These are phyloP conservation scores for Pogonomyrmex californicus DNA, from an alignment of 1,140 invertebrate species.

Conservation along the genomic window DNA sequence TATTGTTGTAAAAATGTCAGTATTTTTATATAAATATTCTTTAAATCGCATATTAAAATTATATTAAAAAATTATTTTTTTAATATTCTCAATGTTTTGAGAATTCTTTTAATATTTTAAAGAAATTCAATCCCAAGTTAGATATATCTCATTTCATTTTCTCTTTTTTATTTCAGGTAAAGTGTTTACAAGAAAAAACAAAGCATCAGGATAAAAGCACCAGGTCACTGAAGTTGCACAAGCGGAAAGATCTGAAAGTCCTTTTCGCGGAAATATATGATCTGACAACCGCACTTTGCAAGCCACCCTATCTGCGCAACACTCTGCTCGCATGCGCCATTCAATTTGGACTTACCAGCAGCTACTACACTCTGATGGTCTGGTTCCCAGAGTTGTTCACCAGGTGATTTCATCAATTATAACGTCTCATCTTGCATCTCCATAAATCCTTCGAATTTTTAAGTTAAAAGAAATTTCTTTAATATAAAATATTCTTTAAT, in stretches of 20 bases:
- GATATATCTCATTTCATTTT: background rate
- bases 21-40: too few relatives aligned
- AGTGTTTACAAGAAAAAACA: constrained; percentile 89
- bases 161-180: constrained; percentile 86
- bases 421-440: background rate
- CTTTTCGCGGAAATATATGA: constrained; percentile 89
- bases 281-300: constrained; percentile 90
- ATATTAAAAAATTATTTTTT: background rate
- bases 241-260: constrained; percentile 90
- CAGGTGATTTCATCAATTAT: constrained; percentile 66
- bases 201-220: constrained; percentile 86
- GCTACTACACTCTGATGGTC: constrained; percentile 94
- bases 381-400: constrained; percentile 94
- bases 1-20: background rate
- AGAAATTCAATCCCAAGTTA: background rate
- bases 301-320: constrained; percentile 90
- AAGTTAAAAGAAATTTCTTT: background rate
- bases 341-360: constrained; percentile 92
- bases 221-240: constrained; percentile 86
- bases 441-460: background rate
- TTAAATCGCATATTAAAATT: background rate
- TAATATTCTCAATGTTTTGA: background rate
- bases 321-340: constrained; percentile 91
- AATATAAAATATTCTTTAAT: constrained; percentile 5
- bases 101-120: background rate